Evolutionary conservation across 2,113 vertebrate genomes (phyloP).

Genomic region (Physeter macrocephalus): DNA sequence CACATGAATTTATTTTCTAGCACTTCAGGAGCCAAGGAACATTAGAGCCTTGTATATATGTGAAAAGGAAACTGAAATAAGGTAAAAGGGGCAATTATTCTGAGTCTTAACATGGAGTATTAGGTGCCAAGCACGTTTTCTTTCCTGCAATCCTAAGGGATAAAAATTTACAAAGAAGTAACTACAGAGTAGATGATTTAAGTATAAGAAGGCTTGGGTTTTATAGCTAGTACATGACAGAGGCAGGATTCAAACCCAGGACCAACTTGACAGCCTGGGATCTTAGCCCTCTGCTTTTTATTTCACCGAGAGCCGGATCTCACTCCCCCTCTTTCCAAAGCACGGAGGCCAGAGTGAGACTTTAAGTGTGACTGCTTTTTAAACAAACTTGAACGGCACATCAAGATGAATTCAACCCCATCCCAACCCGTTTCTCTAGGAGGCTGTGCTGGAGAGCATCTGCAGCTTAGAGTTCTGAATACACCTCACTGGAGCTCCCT

Average conservation of each 20-base stretch:
- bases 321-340: not conserved
- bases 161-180: not conserved
- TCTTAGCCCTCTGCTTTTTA: not conserved
- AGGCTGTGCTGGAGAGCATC: not conserved
- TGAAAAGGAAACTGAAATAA: conserved; percentile 7
- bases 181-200: not conserved
- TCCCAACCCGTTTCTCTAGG: not conserved
- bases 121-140: not conserved
- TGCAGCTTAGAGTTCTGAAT: not conserved
- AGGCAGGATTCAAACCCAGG: conserved; percentile 8
- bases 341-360: not conserved
- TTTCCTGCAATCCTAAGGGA: not conserved
- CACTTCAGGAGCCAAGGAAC: not conserved
- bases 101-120: not conserved
- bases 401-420: not conserved
- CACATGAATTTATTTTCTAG: not conserved
- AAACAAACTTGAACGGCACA: not conserved
- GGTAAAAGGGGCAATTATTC: not conserved
- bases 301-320: not conserved
- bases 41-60: not conserved
- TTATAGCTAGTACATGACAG: not conserved
- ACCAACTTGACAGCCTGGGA: not conserved
- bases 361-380: not conserved
- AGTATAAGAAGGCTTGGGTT: not conserved
- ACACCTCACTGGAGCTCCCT: not conserved